Conservation (phyloP, 2,113 vertebrate genomes). For the Pelusios castaneus region DNA sequence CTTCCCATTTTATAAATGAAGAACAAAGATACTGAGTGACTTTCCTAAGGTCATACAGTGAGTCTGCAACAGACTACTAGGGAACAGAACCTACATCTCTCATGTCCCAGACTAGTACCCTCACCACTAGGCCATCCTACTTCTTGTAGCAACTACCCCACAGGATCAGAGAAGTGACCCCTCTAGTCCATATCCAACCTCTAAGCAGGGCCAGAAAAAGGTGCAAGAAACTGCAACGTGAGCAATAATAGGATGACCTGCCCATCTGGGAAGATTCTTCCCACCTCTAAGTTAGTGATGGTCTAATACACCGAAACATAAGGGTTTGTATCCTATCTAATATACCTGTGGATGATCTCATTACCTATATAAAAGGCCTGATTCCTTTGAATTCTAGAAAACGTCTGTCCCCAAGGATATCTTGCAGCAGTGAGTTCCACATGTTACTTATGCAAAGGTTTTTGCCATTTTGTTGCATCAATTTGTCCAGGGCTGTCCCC, state of each 20-base stretch:
- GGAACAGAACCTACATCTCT: background rate
- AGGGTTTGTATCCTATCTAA: background rate
- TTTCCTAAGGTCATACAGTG: background rate
- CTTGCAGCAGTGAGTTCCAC: background rate
- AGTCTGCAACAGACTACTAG: background rate
- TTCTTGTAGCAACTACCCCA: background rate
- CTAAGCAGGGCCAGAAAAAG: background rate
- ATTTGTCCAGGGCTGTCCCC: background rate
- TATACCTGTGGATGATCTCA: background rate
- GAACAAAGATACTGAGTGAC: background rate
- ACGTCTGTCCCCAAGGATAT: background rate
- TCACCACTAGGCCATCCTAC: background rate
- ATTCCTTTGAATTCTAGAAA: accelerated
- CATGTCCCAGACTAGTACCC: background rate
- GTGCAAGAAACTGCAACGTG: background rate
- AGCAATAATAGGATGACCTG: background rate
- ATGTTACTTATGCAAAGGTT: background rate
- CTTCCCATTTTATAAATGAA: background rate
- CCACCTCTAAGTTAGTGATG: background rate
- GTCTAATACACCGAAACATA: background rate
- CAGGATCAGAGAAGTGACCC: background rate
- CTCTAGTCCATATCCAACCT: background rate
- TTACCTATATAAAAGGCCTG: background rate
- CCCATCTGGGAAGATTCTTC: background rate
- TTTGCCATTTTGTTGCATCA: background rate